A percentile compares a stretch with the other conserved stretches of the same genome.
phyloP scores from a whole-genome alignment of 2,888 invertebrate species.

The Anodontia alba region DNA sequence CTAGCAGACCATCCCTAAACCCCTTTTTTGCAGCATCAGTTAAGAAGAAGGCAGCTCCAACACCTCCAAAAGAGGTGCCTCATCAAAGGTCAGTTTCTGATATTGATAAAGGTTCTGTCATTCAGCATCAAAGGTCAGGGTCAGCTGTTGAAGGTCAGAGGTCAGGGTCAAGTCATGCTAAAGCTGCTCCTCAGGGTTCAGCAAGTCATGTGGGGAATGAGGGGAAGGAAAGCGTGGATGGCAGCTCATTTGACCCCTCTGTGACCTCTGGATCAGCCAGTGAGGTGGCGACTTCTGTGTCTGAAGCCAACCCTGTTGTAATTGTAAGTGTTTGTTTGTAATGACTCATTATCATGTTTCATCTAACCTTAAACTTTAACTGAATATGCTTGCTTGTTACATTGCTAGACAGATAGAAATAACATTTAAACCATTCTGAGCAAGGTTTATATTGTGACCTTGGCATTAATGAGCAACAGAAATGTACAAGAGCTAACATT shows the following conservation, averaged over 20 bases:
- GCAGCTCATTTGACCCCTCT: conserved; percentile 39
- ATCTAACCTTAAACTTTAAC: conserved; percentile 2
- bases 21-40: conserved; percentile 55
- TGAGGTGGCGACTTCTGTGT: conserved; percentile 47
- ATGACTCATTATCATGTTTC: conserved; percentile 19
- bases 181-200: background rate
- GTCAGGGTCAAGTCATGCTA: conserved; percentile 19
- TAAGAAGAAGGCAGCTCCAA: conserved; percentile 52
- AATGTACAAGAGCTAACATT: too few species aligned
- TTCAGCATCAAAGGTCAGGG: conserved; percentile 6
- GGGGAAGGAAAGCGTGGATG: conserved; percentile 33
- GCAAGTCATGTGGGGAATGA: background rate
- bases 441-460: too few species aligned
- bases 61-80: conserved; percentile 33
- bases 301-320: conserved; percentile 54
- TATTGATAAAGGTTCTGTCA: background rate
- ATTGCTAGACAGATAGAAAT: conserved; percentile 18
- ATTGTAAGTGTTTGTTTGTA: conserved; percentile 63
- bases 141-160: conserved; percentile 5
- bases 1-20: conserved; percentile 42
- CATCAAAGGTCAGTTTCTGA: background rate
- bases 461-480: too few species aligned
- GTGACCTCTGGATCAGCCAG: conserved; percentile 63
- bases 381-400: conserved; percentile 18
- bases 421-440: too few species aligned